phyloP scores from a whole-genome alignment of 2,888 invertebrate species.

The Idaea straminata region DNA sequence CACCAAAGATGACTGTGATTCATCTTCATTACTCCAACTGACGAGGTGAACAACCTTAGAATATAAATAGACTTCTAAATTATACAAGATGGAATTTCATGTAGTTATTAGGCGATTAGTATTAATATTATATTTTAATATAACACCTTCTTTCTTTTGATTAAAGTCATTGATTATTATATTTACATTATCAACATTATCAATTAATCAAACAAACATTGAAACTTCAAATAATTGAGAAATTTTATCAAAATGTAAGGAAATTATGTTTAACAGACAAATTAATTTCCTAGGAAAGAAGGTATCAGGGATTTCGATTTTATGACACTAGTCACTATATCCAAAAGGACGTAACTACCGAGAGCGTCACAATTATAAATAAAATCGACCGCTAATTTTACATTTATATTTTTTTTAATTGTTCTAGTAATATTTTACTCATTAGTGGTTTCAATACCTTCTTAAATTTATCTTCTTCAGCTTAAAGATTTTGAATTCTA shows the following conservation, averaged over 20 bases:
- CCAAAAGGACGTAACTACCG: too few relatives aligned
- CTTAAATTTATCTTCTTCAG: background rate
- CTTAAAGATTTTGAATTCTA: background rate
- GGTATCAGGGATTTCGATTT: too few relatives aligned
- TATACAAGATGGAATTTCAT: conserved; percentile 13
- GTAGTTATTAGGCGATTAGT: background rate
- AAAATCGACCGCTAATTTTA: too few relatives aligned
- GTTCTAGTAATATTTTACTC: background rate
- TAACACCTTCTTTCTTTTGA: background rate
- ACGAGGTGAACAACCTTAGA: conserved; percentile 71
- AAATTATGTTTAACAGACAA: too few relatives aligned
- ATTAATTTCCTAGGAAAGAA: too few relatives aligned
- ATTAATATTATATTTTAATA: background rate
- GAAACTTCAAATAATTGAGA: too few relatives aligned
- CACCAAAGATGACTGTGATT: conserved; percentile 17
- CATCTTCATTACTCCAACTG: conserved; percentile 24
- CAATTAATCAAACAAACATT: too few relatives aligned
- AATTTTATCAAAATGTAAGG: too few relatives aligned
- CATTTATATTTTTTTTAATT: background rate
- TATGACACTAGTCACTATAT: too few relatives aligned
- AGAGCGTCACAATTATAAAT: too few relatives aligned
- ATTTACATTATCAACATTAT: too few relatives aligned
- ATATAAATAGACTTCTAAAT: conserved; percentile 58
- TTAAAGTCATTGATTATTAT: too few relatives aligned
- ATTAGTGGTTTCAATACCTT: background rate